Evolutionary conservation across 2,888 invertebrate species (phyloP).

Genomic region (Caenorhabditis panamensis): DNA sequence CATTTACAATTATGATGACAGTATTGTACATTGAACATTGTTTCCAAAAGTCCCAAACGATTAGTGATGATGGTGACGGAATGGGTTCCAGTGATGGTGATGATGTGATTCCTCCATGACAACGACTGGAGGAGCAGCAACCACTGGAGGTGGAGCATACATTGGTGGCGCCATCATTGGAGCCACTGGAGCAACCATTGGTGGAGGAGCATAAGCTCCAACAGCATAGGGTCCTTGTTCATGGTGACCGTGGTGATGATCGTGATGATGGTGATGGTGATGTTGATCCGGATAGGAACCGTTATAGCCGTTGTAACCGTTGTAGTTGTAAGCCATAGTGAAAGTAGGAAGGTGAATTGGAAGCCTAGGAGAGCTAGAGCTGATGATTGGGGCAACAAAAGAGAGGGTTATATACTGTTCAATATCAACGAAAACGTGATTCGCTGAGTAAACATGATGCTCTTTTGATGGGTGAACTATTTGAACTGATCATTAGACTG

Average conservation of each 20-base stretch:
- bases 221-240: background rate
- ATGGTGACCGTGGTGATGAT: too few relatives aligned
- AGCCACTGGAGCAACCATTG: conserved; percentile 7
- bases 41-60: too few relatives aligned
- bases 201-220: conserved; percentile 16
- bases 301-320: conserved; percentile 38
- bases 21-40: too few relatives aligned
- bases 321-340: conserved; percentile 45
- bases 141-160: background rate
- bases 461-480: background rate
- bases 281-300: conserved; percentile 35
- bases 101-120: conserved; percentile 30
- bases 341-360: too few relatives aligned
- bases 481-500: background rate
- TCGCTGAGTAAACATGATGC: background rate
- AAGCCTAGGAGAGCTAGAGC: background rate
- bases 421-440: conserved; percentile 5
- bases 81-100: conserved; percentile 23
- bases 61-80: conserved; percentile 6
- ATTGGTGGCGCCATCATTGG: conserved; percentile 25
- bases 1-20: too few relatives aligned
- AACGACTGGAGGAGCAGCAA: conserved; percentile 35
- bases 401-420: conserved; percentile 15
- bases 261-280: too few relatives aligned
- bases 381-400: background rate